Conservation (phyloP, 2,797 vertebrate species). For the Coregonus ussuriensis region DNA sequence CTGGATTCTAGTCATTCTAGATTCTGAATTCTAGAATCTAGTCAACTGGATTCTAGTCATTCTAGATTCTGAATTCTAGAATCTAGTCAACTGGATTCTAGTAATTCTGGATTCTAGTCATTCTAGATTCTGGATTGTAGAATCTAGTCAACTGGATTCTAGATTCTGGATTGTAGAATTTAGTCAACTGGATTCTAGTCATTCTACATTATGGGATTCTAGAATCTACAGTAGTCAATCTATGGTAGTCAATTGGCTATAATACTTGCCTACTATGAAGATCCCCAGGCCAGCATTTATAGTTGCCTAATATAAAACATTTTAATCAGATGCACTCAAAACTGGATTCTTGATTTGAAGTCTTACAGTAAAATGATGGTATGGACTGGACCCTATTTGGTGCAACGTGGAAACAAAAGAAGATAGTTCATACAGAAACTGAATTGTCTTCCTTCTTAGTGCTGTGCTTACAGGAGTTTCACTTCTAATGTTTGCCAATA, state of each 20-base stretch:
- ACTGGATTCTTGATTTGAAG: constrained; percentile 3
- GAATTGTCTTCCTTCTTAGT: neutral
- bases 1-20: neutral
- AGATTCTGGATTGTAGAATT: too few relatives aligned
- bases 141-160: too few relatives aligned
- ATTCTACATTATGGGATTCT: too few relatives aligned
- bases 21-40: neutral
- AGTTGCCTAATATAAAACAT: constrained; percentile 2
- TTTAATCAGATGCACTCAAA: constrained; percentile 12
- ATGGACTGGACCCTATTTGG: constrained; percentile 14
- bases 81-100: too few relatives aligned
- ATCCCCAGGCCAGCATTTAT: neutral
- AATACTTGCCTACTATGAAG: neutral
- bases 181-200: too few relatives aligned
- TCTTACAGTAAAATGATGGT: constrained; percentile 15
- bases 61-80: too few relatives aligned
- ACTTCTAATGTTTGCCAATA: neutral
- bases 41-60: neutral
- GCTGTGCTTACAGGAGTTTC: neutral
- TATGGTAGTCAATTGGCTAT: constrained; percentile 2
- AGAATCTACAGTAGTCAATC: neutral
- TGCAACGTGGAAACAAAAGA: neutral
- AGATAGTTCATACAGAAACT: constrained; percentile 10
- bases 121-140: neutral
- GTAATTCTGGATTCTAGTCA: too few relatives aligned